Conservation (phyloP, 2,888 invertebrate species). For the Aspidapion aeneum region DNA sequence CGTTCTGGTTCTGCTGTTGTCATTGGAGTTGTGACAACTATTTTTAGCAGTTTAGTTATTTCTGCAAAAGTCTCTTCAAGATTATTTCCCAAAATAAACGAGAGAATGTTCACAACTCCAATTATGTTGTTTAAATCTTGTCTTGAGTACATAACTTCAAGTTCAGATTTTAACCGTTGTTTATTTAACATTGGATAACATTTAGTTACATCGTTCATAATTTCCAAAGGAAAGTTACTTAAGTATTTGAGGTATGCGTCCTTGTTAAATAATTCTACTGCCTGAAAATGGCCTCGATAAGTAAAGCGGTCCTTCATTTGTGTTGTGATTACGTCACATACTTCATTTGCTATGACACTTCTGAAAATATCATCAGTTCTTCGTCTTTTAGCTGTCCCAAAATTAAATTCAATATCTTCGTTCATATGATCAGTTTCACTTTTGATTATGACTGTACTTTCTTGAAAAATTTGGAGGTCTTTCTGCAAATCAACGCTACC, state of each 20-base stretch:
- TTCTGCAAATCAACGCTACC: too few relatives aligned
- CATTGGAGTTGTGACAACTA: slow-evolving; percentile 4
- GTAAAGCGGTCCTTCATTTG: slow-evolving; percentile 11
- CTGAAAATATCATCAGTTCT: too few relatives aligned
- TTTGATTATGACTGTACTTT: too few relatives aligned
- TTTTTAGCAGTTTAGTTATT: slow-evolving; percentile 2
- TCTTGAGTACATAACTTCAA: slow-evolving; percentile 7
- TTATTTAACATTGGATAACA: slow-evolving; percentile 7
- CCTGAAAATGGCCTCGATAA: slow-evolving; percentile 17
- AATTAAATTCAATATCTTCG: too few relatives aligned
- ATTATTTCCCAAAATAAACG: neutral
- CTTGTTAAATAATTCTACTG: slow-evolving; percentile 3
- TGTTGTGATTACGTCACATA: slow-evolving; percentile 11
- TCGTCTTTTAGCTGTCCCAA: too few relatives aligned
- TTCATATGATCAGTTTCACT: too few relatives aligned
- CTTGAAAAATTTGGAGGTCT: too few relatives aligned
- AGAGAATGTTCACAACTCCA: neutral
- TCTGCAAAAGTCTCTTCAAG: slow-evolving; percentile 1
- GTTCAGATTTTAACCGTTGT: slow-evolving; percentile 5
- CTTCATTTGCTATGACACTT: too few relatives aligned
- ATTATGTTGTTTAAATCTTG: neutral
- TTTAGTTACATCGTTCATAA: neutral
- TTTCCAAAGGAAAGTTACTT: slow-evolving; percentile 6
- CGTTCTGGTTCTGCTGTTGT: slow-evolving; percentile 7
- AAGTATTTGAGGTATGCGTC: neutral